Conservation (phyloP, 2,888 invertebrate species). For the Chesias legatella region DNA sequence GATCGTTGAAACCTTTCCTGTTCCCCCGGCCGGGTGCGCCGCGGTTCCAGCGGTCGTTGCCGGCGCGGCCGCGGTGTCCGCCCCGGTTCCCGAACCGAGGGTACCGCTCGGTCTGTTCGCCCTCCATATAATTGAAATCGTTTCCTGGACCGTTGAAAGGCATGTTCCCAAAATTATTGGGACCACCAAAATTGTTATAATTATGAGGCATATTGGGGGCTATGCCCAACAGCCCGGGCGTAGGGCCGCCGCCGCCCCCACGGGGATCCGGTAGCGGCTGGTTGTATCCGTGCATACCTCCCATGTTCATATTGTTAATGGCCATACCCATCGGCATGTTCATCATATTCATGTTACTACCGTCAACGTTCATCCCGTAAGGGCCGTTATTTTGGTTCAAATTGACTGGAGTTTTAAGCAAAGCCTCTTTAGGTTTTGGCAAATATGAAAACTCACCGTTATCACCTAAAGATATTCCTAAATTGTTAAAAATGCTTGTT, state of each 20-base stretch:
- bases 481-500: conserved; percentile 81
- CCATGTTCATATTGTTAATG: conserved; percentile 54
- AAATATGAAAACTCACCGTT: conserved; percentile 78
- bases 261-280: conserved; percentile 70
- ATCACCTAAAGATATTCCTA: conserved; percentile 81
- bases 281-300: conserved; percentile 62
- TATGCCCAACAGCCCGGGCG: conserved; percentile 81
- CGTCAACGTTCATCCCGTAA: conserved; percentile 59
- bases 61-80: conserved; percentile 66
- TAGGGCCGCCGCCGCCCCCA: conserved; percentile 68
- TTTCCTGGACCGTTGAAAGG: conserved; percentile 67
- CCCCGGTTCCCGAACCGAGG: conserved; percentile 68
- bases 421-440: conserved; percentile 70
- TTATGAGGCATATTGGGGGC: conserved; percentile 78
- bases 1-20: conserved; percentile 72
- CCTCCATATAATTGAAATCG: conserved; percentile 68
- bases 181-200: conserved; percentile 62
- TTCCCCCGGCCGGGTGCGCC: conserved; percentile 70
- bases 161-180: conserved; percentile 68
- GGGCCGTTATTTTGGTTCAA: conserved; percentile 58
- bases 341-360: conserved; percentile 58
- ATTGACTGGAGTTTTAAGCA: conserved; percentile 66
- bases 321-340: conserved; percentile 2
- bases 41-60: conserved; percentile 71
- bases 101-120: conserved; percentile 66